Evolutionary conservation across 1,140 invertebrate species (phyloP), one percentile per base, ranked within the genome.

Genomic region (Drosophila leontia): DNA sequence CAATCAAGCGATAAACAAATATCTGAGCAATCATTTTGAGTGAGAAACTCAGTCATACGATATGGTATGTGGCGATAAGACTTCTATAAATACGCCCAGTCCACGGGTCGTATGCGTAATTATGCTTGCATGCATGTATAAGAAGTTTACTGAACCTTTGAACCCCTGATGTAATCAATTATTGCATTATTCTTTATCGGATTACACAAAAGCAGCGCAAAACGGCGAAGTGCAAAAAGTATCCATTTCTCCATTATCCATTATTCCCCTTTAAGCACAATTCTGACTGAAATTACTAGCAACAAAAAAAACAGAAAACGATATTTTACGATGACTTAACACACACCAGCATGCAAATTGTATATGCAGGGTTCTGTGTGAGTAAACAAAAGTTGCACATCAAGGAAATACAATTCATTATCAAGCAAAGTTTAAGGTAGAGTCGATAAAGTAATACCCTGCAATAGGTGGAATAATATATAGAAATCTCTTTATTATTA

Each of bases 321-420:
- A 67, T 65, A 55, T 32, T 67, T 37, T 70, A 68, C 48, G 37
- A 26, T 51, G 34, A 45, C 67, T 45, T 55, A 32, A 41, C 11
- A 23, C n/a, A 50, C 19, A 50, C 15, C 13, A 19, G 7, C 23
- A 23, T 7, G 15, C 58, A 7, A 47, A 23, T 12, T 17, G 9
- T 26, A 57, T 39, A 69, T 11, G 8, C 12, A 32, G 26, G 6
- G 12, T 7, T 48, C 7, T 42, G 34, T 45, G 12, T 13, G 39
- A 12, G 50, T 70, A 72, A 48, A 72, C 42, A 57, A 58, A 71
- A 72, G 35, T 44, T 37, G 55, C 67, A 59, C 69, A 51, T 59
- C 37, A 72, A 71, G 67, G 37, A 72, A 72, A 71, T 50, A 72
- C 53, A 72, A 71, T 41, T 70, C 44, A 72, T 70, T 72, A 58